These are phyloP conservation scores for Eristalis intricaria DNA, from an alignment of 2,888 invertebrate species.

Conservation along the genomic window DNA sequence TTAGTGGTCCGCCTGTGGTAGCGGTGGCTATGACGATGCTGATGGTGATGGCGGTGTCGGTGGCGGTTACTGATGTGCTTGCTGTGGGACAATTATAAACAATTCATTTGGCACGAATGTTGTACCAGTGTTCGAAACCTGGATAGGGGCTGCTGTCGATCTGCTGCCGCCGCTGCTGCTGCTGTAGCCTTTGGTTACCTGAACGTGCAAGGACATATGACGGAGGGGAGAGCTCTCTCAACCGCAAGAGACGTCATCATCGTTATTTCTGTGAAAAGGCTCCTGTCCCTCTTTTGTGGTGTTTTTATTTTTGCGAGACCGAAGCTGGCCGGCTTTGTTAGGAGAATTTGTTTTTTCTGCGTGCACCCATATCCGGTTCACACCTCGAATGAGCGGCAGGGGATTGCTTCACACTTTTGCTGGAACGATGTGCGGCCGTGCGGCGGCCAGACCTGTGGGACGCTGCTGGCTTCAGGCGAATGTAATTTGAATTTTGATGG, in stretches of 20 bases:
- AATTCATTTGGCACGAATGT: slow-evolving; percentile 71
- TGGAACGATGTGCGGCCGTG: slow-evolving; percentile 8
- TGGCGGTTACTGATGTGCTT: slow-evolving; percentile 8
- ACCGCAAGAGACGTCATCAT: slow-evolving; percentile 70
- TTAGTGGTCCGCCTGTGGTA: background rate
- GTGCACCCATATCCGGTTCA: slow-evolving; percentile 70
- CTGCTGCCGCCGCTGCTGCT: background rate
- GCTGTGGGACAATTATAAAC: slow-evolving; percentile 70
- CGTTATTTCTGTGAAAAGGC: slow-evolving; percentile 55
- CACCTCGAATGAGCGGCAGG: slow-evolving; percentile 54
- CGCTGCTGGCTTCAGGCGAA: slow-evolving; percentile 40
- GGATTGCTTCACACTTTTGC: slow-evolving; percentile 63
- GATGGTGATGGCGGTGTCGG: slow-evolving; percentile 21
- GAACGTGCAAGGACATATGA: slow-evolving; percentile 53
- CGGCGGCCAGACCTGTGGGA: slow-evolving; percentile 9
- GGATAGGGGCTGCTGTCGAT: slow-evolving; percentile 3
- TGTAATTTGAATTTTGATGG: slow-evolving; percentile 64
- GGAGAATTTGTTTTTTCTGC: slow-evolving; percentile 39
- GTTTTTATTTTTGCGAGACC: slow-evolving; percentile 19
- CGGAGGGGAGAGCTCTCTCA: slow-evolving; percentile 45
- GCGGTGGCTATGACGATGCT: background rate
- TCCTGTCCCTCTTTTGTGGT: slow-evolving; percentile 19
- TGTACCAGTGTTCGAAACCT: slow-evolving; percentile 26
- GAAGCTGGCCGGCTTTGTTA: slow-evolving; percentile 52
- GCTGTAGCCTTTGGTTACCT: slow-evolving; percentile 44